Evolutionary conservation across 1,140 invertebrate species (phyloP).

Genomic region (Drosophila novamexicana): DNA sequence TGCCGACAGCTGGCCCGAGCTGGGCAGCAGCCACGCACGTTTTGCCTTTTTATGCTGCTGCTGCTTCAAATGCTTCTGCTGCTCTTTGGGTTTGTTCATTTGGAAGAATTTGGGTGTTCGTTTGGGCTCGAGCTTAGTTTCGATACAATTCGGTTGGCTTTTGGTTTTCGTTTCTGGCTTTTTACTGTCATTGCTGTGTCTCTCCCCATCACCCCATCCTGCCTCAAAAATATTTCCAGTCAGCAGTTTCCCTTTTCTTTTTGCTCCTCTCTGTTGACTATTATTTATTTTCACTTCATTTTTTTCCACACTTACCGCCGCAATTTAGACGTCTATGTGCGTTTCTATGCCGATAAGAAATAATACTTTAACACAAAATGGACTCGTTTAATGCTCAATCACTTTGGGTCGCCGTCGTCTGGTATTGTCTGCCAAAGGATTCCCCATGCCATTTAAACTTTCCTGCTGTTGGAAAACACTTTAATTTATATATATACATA

Average conservation of each 20-base stretch:
- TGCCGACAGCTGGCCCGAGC: constrained; percentile 6
- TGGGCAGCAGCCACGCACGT: constrained; percentile 9
- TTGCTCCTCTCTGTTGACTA: constrained; percentile 16
- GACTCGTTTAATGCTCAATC: constrained; percentile 15
- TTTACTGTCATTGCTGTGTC: not conserved
- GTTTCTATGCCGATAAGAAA: constrained; percentile 54
- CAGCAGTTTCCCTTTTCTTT: constrained; percentile 33
- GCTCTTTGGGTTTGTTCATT: constrained; percentile 57
- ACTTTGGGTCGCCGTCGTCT: not conserved
- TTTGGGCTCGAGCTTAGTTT: constrained; percentile 24
- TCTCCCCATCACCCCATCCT: no score
- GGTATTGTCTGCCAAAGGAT: not conserved
- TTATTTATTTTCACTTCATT: constrained; percentile 54
- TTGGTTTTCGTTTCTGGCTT: not conserved
- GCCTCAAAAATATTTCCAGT: constrained; percentile 9
- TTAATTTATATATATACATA: not conserved
- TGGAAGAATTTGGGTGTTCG: constrained; percentile 57
- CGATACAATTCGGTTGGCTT: constrained; percentile 10
- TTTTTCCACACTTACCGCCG: constrained; percentile 48
- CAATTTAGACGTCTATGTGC: constrained; percentile 64
- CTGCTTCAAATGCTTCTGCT: constrained; percentile 2
- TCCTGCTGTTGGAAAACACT: not conserved
- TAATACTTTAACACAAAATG: constrained; percentile 38
- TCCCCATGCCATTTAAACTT: not conserved
- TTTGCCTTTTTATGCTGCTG: constrained; percentile 46